Conservation (phyloP, 2,113 vertebrate species). For the Tenrec ecaudatus region DNA sequence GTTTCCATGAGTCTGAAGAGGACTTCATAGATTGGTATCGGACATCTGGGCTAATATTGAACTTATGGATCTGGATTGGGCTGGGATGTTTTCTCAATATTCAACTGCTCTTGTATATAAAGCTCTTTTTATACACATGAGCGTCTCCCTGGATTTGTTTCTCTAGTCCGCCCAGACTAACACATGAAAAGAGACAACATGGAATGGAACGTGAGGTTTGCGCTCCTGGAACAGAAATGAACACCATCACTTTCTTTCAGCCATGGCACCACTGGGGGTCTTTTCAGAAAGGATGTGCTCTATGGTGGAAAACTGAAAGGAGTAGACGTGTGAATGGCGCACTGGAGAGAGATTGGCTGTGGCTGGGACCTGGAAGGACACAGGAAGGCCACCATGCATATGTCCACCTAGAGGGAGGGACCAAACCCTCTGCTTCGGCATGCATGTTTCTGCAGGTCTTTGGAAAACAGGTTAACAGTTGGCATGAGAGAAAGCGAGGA, state of each 20-base stretch:
- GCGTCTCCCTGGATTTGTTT: no score
- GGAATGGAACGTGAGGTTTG: conserved; percentile 1
- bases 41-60: no score
- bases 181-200: background rate
- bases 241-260: background rate
- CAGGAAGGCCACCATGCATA: conserved; percentile 44
- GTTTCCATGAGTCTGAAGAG: no score
- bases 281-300: conserved; percentile 10
- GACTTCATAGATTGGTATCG: no score
- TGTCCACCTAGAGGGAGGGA: conserved; percentile 72
- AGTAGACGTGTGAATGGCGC: background rate
- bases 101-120: no score
- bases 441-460: background rate
- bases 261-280: background rate
- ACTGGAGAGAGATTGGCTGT: background rate
- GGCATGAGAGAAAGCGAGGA: conserved; percentile 45
- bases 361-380: background rate
- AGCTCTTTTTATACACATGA: no score
- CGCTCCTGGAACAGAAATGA: conserved; percentile 17
- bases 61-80: no score
- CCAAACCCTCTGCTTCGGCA: background rate
- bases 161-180: no score
- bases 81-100: no score
- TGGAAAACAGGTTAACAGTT: conserved; percentile 36
- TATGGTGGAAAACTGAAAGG: conserved; percentile 46